These are phyloP conservation scores for Ianthella basta DNA, from an alignment of 37 sponge, comb jelly and placozoan species.

Conservation along the genomic window DNA sequence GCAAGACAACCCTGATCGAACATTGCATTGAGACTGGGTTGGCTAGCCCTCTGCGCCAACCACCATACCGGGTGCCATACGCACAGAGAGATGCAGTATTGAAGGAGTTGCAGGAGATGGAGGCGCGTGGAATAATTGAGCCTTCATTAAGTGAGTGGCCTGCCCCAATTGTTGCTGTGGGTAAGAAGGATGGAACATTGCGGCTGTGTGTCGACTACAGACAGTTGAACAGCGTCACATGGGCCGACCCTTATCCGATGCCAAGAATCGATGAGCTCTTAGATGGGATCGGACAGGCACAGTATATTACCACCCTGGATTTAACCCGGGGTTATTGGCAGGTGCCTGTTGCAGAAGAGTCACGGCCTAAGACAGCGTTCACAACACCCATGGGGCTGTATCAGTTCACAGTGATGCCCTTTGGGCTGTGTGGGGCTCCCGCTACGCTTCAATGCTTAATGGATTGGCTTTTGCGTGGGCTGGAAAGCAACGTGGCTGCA, in stretches of 20 bases:
- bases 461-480: constrained; percentile 19
- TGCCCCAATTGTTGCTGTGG: background rate
- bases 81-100: constrained; percentile 8
- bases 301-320: background rate
- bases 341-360: background rate
- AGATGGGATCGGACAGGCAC: background rate
- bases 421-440: too few relatives aligned
- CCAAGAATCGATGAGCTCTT: constrained; percentile 16
- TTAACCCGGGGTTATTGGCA: constrained; percentile 21
- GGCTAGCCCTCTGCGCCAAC: constrained; percentile 14
- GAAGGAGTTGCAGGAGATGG: constrained; percentile 19
- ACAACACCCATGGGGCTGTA: too few relatives aligned
- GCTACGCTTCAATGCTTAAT: constrained; percentile 50
- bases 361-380: too few relatives aligned
- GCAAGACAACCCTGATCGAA: constrained; percentile 3
- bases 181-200: background rate
- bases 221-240: background rate
- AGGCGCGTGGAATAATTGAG: constrained; percentile 7
- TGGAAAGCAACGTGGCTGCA: background rate
- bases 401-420: too few relatives aligned
- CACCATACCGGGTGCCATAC: constrained; percentile 9
- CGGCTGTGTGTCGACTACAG: constrained; percentile 5
- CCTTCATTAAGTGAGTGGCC: constrained; percentile 13
- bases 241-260: background rate
- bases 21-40: constrained; percentile 32